These are phyloP conservation scores for Corvus moneduloides DNA, from an alignment of 2,113 vertebrate species.

Conservation along the genomic window DNA sequence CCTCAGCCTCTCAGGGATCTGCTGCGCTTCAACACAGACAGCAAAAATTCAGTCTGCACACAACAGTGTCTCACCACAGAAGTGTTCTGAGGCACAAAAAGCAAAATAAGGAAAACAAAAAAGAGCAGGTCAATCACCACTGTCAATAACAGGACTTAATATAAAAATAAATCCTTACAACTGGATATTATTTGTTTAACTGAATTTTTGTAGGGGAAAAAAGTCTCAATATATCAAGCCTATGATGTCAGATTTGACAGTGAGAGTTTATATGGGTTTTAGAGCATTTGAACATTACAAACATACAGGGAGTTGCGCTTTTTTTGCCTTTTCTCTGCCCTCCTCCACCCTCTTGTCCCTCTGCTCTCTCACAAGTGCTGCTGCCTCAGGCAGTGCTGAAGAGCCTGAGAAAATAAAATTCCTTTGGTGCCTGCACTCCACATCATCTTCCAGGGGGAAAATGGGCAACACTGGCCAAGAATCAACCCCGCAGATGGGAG, in stretches of 20 bases:
- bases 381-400: neutral
- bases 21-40: neutral
- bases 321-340: neutral
- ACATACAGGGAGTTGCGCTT: neutral
- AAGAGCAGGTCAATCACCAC: neutral
- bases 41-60: neutral
- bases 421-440: neutral
- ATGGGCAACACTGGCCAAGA: accelerated
- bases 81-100: neutral
- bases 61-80: neutral
- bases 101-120: neutral
- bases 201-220: neutral
- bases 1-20: neutral
- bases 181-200: neutral
- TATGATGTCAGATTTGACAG: neutral
- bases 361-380: neutral
- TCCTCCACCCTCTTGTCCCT: neutral
- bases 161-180: neutral
- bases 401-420: neutral
- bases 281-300: neutral
- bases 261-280: neutral
- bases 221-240: neutral
- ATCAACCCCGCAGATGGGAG: accelerated
- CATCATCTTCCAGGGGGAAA: neutral
- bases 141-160: neutral